Evolutionary conservation across 2,888 invertebrate genomes (phyloP), one percentile per base, ranked within the genome.

Genomic region (Plebejus melissa): DNA sequence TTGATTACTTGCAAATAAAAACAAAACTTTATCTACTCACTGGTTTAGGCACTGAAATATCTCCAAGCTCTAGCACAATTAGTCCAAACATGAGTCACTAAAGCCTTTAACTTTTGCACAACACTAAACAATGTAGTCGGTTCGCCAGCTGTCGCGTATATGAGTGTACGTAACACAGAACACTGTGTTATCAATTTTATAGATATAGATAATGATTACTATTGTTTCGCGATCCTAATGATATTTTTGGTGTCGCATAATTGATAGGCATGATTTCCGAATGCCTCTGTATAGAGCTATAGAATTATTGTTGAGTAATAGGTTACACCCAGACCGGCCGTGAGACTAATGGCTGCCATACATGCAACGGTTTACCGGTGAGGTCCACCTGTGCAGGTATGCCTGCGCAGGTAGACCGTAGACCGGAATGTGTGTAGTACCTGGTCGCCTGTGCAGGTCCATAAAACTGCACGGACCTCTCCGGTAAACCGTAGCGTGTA

Each of bases 151-250:
- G 65, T 5, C 41, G 70, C 22, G n/a, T 41, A 41, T 70, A 16
- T 70, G 70, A 9, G 3, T 7, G 22, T 9, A 65, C 38, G 70
- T 41, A 70, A 41, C 22, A n/a, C 9, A 1, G 41, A 70, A 41
- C 22, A n/a, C 9, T 4, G 41, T 5, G 70, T 70, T 70, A 70
- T 70, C 70, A 70, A 41, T 70, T 70, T 41, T 70, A 70, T 70
- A 70, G 41, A 70, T 70, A 70, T n/a, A 70, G 70, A 41, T 70
- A 70, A 70, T 70, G 32, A 32, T 13, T 32, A 70, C 41, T 70
- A n/a, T 70, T 70, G 70, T 70, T 70, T 70, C 41, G 4, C 70
- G 70, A 38, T 70, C 32, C 65, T 5, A 36, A 36, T 41, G 70
- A 70, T 41, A 38, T 38, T 69, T 69, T 38, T n/a, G 38, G 38